Percentiles rank a stretch among this genome's conserved stretches.
These are phyloP conservation scores for Pheucticus melanocephalus DNA, from an alignment of 2,113 vertebrate species.

Conservation along the genomic window DNA sequence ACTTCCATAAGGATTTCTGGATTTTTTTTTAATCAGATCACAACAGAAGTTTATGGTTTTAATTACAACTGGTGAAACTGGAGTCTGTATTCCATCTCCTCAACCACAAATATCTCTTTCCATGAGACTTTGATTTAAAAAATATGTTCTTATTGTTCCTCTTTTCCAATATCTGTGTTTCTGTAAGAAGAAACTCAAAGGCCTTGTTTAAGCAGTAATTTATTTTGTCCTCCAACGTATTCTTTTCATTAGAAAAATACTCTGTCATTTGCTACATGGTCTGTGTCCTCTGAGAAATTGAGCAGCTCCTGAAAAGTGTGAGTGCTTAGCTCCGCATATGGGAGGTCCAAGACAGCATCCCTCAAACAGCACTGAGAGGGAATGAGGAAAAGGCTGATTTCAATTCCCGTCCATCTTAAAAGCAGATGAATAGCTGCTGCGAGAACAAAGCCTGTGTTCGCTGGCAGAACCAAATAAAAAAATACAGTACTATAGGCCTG, in stretches of 20 bases:
- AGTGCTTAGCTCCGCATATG: neutral
- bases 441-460: neutral
- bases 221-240: neutral
- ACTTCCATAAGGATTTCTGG: neutral
- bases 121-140: slow-evolving; percentile 38
- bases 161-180: neutral
- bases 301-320: neutral
- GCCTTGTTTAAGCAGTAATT: slow-evolving; percentile 25
- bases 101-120: slow-evolving; percentile 11
- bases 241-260: slow-evolving; percentile 1
- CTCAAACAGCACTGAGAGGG: neutral
- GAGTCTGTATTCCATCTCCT: slow-evolving; percentile 13
- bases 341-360: neutral
- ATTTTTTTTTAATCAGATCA: neutral
- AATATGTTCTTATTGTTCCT: slow-evolving; percentile 35
- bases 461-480: neutral
- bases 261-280: neutral
- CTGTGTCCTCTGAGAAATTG: neutral
- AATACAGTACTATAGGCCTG: neutral
- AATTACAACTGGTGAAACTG: slow-evolving; percentile 5
- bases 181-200: neutral
- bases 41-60: neutral
- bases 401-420: neutral
- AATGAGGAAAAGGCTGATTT: neutral
- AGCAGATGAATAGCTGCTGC: neutral